Base-by-base conservation (phyloP, 2,113 vertebrate species). In the Myiopsitta monachus region DNA sequence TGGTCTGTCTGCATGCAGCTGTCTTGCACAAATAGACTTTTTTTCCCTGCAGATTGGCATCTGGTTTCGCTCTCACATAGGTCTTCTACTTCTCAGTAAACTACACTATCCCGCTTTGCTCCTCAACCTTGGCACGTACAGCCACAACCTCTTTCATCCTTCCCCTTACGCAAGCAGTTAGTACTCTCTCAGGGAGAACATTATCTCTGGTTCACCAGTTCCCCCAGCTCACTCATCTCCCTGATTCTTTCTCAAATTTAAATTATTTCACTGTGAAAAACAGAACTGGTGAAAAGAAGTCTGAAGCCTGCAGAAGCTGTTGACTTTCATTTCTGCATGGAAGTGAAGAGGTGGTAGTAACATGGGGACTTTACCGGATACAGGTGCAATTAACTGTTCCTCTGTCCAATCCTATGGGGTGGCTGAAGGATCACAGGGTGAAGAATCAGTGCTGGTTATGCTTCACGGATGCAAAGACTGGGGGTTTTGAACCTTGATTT, bases 111-210 rank as follows among this genome's bases (percentile, higher is more conserved):
- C 73, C 75, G 73, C 67, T 92, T 46, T 54, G 46, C 62, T 24
- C 54, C 46, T 90, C 63, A 59, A 21, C 36, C n/a, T 27, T 33
- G 47, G n/a, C 1, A 2, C 8, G 0, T 44, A 39, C 0, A 1
- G 24, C 46, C 3, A 3, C 44, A n/a, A 23, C 19, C 27, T 61
- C 59, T 31, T n/a, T 36, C 10, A 0, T 47, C n/a, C 17, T 31
- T 27, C 12, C n/a, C 31, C 36, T 83, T n/a, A 46, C 31, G 38
- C 54, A 62, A 43, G 11, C 51, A 52, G 4, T 36, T 36, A 54
- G 68, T 38, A 23, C 10, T 85, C 30, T 55, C n/a, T 74, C 5
- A 4, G 61, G 12, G 24, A 73, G 17, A 44, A 24, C 27, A 5
- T 76, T 57, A 39, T 33, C 28, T 24, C 19, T 38, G 22, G 11